phyloP scores from a whole-genome alignment of 2,113 vertebrate species.

The Eulacestoma nigropectus region DNA sequence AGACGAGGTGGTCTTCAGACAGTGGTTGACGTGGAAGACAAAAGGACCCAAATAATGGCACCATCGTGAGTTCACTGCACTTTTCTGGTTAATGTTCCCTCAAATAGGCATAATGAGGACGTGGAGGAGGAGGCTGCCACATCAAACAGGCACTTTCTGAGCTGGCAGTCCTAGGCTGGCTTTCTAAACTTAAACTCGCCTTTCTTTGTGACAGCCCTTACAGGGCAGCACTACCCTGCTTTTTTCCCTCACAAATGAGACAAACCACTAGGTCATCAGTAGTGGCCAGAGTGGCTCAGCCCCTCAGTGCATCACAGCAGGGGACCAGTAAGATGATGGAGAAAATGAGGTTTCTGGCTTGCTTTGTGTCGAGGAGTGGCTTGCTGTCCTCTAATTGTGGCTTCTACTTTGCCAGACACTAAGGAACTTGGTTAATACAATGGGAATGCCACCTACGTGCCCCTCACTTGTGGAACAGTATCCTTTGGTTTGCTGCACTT shows the following conservation, averaged over 20 bases:
- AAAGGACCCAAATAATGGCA: background rate
- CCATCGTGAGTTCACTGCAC: background rate
- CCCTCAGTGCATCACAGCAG: background rate
- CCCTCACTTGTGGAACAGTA: background rate
- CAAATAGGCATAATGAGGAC: background rate
- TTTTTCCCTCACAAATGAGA: background rate
- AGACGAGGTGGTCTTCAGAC: background rate
- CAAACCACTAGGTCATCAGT: background rate
- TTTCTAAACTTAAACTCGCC: constrained; percentile 28
- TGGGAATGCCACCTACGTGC: background rate
- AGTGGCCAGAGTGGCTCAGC: background rate
- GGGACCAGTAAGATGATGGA: background rate
- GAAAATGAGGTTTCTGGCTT: constrained; percentile 6
- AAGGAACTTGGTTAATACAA: background rate
- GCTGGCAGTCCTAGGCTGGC: constrained; percentile 20
- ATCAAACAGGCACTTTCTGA: constrained; percentile 33
- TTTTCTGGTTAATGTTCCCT: background rate
- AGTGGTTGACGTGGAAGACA: background rate
- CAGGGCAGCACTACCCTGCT: background rate
- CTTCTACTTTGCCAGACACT: background rate
- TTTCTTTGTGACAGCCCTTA: background rate
- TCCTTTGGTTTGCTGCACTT: background rate
- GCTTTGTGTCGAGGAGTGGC: background rate
- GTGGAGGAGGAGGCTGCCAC: background rate
- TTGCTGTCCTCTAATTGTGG: constrained; percentile 29